phyloP scores from a whole-genome alignment of 2,888 invertebrate genomes.

The Drosophila setosimentum region DNA sequence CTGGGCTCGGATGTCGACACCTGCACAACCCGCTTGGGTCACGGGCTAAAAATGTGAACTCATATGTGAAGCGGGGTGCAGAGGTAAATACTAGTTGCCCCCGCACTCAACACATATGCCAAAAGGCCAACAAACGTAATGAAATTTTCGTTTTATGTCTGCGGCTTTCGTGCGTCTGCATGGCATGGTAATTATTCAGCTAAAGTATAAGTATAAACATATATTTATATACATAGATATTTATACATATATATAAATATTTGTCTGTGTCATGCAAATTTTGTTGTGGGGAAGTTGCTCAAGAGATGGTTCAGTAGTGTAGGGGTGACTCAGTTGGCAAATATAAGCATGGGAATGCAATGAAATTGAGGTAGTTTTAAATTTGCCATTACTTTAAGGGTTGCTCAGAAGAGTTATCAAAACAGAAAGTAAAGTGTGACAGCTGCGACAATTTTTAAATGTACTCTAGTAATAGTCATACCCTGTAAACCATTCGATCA shows the following conservation, averaged over 20 bases:
- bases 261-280: constrained; percentile 30
- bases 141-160: constrained; percentile 62
- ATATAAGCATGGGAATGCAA: constrained; percentile 16
- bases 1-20: constrained; percentile 67
- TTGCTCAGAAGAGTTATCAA: background rate
- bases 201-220: background rate
- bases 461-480: background rate
- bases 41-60: constrained; percentile 79
- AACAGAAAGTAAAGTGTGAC: background rate
- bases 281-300: background rate
- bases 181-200: constrained; percentile 72
- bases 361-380: background rate
- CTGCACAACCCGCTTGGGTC: constrained; percentile 71
- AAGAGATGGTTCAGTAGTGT: background rate
- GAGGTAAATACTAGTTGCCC: constrained; percentile 24
- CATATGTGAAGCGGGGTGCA: constrained; percentile 62
- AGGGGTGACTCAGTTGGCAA: constrained; percentile 22
- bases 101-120: constrained; percentile 13
- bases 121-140: constrained; percentile 58
- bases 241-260: background rate
- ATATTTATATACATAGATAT: background rate
- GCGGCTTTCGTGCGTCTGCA: constrained; percentile 56
- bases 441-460: background rate
- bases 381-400: background rate
- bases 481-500: background rate